Evolutionary conservation across 2,113 vertebrate species (phyloP), one percentile per base, ranked within the genome.

Genomic region (Melanerpes aurifrons): DNA sequence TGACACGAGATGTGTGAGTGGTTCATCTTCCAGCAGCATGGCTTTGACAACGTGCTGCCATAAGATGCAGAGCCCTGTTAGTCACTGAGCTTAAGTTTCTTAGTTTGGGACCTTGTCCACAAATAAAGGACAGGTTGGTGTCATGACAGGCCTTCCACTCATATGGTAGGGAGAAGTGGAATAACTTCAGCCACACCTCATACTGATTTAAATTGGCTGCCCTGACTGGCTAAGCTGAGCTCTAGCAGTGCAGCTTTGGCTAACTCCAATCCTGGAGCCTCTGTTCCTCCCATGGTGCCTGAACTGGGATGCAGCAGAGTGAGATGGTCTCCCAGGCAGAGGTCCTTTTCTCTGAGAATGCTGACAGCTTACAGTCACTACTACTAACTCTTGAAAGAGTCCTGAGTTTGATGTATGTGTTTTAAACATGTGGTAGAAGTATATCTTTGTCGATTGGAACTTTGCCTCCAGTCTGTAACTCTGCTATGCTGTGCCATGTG

Each of bases 121-220:
- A 2, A 50, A 45, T 21, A 9, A 67, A 75, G 5, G 22, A 7
- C 1, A 0, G 10, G 1, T 5, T 25, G 45, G 8, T 78, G 37
- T 78, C 19, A 35, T 15, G n/a, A 5, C 31, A 35, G 19, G 19
- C 18, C 35, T 70, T 37, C n/a, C 35, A 2, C 71, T 31, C 6
- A 15, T 7, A 3, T 24, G 37, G 31, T 10, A 12, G 40, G 28
- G 40, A 40, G 69, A 47, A 86, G 40, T 31, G 48, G 43, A 29
- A 5, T 43, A 21, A 15, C 6, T 7, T 48, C n/a, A 56, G 37
- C 13, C 19, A 31, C 20, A 22, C 50, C 45, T 89, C 1, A 0
- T n/a, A 32, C 72, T 64, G 13, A 8, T 10, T 50, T 35, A 45
- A 17, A 53, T 61, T 40, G 20, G 47, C 31, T 86, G 56, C 67